A percentile compares a stretch with the other conserved stretches of the same genome.
Evolutionary conservation across 2,888 invertebrate genomes (phyloP).

Genomic region (Hemithea aestivaria): DNA sequence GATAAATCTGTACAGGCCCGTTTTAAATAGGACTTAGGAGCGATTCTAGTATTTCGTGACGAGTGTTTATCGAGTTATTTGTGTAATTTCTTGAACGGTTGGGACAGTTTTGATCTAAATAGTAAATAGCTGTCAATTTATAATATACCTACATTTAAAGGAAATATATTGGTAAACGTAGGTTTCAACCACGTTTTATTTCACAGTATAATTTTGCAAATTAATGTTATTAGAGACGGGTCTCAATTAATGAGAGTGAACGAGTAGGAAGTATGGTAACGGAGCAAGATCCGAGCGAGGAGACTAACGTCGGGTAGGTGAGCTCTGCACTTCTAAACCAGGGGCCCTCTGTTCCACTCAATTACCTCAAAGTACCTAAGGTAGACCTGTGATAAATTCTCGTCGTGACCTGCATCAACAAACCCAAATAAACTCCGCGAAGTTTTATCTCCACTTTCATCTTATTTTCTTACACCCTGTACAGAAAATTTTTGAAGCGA

Average conservation of each 20-base stretch:
- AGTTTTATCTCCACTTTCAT: conserved; percentile 57
- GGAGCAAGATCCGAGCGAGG: not conserved
- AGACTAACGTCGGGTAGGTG: conserved; percentile 7
- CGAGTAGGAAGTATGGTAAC: conserved; percentile 15
- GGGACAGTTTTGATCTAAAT: too few species aligned
- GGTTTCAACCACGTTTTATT: too few species aligned
- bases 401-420: conserved; percentile 64
- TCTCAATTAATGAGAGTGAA: conserved; percentile 15
- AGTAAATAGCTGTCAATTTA: too few species aligned
- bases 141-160: too few species aligned
- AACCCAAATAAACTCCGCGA: conserved; percentile 48
- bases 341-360: conserved; percentile 51
- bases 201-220: too few species aligned
- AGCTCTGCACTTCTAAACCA: conserved; percentile 37
- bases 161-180: too few species aligned
- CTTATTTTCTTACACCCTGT: conserved; percentile 48
- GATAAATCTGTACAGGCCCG: too few species aligned
- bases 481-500: conserved; percentile 53
- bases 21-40: too few species aligned
- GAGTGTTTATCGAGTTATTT: too few species aligned
- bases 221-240: conserved; percentile 1
- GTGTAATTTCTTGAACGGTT: too few species aligned
- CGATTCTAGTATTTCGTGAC: too few species aligned
- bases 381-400: conserved; percentile 62
- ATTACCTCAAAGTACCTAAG: conserved; percentile 55